Conservation (phyloP, 1,140 invertebrate species). For the Rhopalosiphum maidis region DNA sequence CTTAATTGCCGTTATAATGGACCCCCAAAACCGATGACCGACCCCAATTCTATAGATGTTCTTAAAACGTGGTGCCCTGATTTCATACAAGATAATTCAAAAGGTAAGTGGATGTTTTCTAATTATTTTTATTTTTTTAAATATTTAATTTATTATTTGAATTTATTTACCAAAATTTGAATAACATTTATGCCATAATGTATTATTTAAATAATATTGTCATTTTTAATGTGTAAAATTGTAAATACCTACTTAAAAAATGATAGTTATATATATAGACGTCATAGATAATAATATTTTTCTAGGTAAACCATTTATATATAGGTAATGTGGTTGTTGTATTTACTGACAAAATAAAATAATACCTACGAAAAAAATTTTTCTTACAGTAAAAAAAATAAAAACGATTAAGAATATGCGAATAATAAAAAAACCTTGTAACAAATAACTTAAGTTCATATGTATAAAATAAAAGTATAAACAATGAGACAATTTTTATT, state of each 20-base stretch:
- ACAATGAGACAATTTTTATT: neutral
- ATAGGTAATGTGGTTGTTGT: neutral
- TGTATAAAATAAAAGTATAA: neutral
- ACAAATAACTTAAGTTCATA: neutral
- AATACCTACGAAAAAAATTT: neutral
- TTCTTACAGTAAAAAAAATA: neutral
- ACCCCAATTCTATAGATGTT: conserved; percentile 64
- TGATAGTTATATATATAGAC: neutral
- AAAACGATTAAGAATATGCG: neutral
- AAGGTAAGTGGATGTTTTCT: conserved; percentile 3
- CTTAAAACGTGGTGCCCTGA: conserved; percentile 75
- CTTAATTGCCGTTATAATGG: conserved; percentile 79
- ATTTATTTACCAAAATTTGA: neutral
- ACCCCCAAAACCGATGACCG: conserved; percentile 68
- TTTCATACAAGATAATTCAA: conserved; percentile 64
- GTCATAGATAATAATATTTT: neutral
- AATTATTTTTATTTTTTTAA: neutral
- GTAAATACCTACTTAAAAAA: neutral
- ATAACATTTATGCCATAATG: neutral
- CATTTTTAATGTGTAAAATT: neutral
- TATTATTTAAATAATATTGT: neutral
- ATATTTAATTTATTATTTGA: conserved; percentile 26
- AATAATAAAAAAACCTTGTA: neutral
- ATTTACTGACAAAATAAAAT: neutral
- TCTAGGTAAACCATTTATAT: neutral